phyloP scores from a whole-genome alignment of 1,140 invertebrate species.

The Drosophila nasuta region DNA sequence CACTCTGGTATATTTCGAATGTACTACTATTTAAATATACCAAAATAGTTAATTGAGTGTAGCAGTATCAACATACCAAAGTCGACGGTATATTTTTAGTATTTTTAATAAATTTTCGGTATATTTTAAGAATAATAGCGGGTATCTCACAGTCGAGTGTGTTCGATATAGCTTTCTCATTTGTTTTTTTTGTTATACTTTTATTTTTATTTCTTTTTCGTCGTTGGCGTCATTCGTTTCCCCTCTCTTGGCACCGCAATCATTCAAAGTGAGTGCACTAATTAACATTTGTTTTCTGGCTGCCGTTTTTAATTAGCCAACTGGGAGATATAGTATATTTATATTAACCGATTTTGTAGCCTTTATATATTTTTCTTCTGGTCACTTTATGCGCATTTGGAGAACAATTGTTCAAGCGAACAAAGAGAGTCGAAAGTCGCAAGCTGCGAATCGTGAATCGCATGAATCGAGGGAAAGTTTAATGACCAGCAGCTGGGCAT shows the following conservation, averaged over 20 bases:
- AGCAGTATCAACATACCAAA: no score
- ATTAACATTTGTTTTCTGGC: constrained; percentile 60
- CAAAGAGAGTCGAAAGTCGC: constrained; percentile 48
- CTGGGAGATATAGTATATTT: constrained; percentile 19
- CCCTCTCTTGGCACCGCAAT: constrained; percentile 23
- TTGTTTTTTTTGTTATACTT: neutral
- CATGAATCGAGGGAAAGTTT: constrained; percentile 45
- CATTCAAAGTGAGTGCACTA: constrained; percentile 71
- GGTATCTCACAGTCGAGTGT: no score
- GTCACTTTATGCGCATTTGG: constrained; percentile 60
- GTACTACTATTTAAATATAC: no score
- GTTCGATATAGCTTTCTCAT: no score
- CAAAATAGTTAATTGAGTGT: no score
- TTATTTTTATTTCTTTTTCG: constrained; percentile 17
- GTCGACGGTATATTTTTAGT: no score
- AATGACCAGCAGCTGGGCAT: constrained; percentile 61
- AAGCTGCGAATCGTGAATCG: neutral
- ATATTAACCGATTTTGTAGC: constrained; percentile 38
- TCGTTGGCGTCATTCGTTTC: constrained; percentile 40
- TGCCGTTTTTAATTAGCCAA: constrained; percentile 65
- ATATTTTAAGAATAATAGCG: no score
- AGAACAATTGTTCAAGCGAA: constrained; percentile 45
- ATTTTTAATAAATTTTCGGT: no score
- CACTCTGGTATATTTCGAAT: no score
- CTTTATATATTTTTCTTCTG: constrained; percentile 14